Evolutionary conservation across 1,140 invertebrate genomes (phyloP), one percentile per base, ranked within the genome.

Genomic region (Andrena cerasifolii): DNA sequence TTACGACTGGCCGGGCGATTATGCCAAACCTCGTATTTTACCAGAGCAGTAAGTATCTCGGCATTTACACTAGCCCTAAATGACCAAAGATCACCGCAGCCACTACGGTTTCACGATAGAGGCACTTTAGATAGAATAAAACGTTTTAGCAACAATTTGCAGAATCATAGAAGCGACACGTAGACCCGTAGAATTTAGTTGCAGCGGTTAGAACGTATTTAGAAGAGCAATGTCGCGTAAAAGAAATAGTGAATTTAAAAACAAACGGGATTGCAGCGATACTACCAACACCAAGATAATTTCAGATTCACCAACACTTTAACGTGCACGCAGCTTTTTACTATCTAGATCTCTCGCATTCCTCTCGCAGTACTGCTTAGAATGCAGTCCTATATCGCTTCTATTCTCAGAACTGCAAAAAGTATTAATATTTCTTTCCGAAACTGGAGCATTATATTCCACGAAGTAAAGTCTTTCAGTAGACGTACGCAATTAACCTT

Each of bases 1-100:
- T 28, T 97, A 97, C 93, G 90, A 94, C 31, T 98, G 96, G 96
- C 95, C 95, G 8, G 84, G 80, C 36, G 80, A 89, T 54, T 91
- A 88, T 80, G 84, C 91, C 6, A 86, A 85, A 28, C 92, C 92
- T 6, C 91, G 92, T 24, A 80, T 84, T 2, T 82, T 92, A 77
- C 92, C 92, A 28, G 90, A 92, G 73, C 78, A 92, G 92, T 93
- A 86, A 90, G 91, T 93, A 86, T 36, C 18, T 28, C 51, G 0
- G 62, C 1, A 67, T 10, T 18, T 16, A 51, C 1, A 18, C 24
- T 18, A 53, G 40, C 18, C 21, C 47, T 28, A 6, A 26, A n/a
- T 33, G 24, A 71, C 54, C 16, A n/a, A 28, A 73, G 21, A 14
- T 76, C 18, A 31, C 12, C 36, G 49, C 18, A 65, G 51, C 36